Percentiles rank a stretch among this genome's conserved stretches.
Evolutionary conservation across 2,888 invertebrate genomes (phyloP).

Genomic region (Lasioglossum calceatum): DNA sequence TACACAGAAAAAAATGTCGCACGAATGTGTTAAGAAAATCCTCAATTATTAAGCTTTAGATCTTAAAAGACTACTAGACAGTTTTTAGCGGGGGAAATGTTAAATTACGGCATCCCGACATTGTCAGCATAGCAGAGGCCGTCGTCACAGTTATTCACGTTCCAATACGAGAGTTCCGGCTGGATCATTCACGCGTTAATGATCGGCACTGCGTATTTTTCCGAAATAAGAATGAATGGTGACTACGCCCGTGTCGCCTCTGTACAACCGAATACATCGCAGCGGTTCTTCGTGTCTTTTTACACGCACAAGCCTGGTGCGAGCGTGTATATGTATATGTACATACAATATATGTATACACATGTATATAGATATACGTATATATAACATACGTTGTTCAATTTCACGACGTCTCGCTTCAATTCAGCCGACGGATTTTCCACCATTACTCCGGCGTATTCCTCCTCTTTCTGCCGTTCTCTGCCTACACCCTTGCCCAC

Average conservation of each 20-base stretch:
- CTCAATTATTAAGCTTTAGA: neutral
- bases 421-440: constrained; percentile 83
- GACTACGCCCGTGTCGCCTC: constrained; percentile 7
- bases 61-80: neutral
- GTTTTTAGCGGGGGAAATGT: neutral
- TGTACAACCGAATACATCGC: constrained; percentile 43
- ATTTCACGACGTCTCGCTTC: constrained; percentile 83
- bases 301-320: constrained; percentile 62
- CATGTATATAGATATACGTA: neutral
- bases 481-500: constrained; percentile 47
- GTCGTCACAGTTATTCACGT: neutral
- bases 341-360: neutral
- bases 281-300: constrained; percentile 48
- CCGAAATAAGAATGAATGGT: constrained; percentile 31
- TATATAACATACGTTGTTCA: constrained; percentile 82
- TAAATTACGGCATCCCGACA: neutral
- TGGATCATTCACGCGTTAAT: constrained; percentile 45
- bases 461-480: constrained; percentile 68
- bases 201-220: constrained; percentile 31
- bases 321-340: constrained; percentile 27
- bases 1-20: neutral
- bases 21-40: neutral
- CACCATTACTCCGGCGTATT: constrained; percentile 79
- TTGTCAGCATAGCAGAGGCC: neutral
- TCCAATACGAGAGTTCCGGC: neutral